Percentiles rank a stretch among this genome's conserved stretches.
These are phyloP conservation scores for Drosophila formosana DNA, from an alignment of 2,888 invertebrate species.

Conservation along the genomic window DNA sequence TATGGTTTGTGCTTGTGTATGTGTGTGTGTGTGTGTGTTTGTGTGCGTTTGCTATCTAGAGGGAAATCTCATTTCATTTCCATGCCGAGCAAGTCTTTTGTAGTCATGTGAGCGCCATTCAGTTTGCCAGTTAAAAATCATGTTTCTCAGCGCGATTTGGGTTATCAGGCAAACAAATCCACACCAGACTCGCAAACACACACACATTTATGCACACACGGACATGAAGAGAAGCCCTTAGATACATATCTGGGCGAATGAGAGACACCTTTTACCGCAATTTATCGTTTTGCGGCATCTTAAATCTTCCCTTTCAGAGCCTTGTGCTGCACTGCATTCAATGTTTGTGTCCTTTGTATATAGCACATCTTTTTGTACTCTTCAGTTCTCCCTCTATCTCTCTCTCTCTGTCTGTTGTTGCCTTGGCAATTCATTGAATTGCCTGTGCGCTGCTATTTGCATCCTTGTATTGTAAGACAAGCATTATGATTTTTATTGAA, in stretches of 20 bases:
- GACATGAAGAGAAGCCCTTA: background rate
- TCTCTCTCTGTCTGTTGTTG: conserved; percentile 6
- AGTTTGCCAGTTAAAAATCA: conserved; percentile 76
- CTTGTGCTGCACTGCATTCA: conserved; percentile 44
- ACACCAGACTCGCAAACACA: conserved; percentile 27
- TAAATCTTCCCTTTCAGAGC: conserved; percentile 62
- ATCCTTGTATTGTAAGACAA: conserved; percentile 46
- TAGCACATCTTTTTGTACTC: conserved; percentile 12
- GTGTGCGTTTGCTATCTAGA: conserved; percentile 57
- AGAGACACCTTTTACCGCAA: conserved; percentile 76
- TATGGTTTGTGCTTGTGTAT: conserved; percentile 30
- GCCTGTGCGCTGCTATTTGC: conserved; percentile 45
- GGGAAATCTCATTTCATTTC: conserved; percentile 76
- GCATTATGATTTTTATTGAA: conserved; percentile 64
- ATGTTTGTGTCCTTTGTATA: conserved; percentile 36
- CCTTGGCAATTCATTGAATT: conserved; percentile 43
- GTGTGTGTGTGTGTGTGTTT: conserved; percentile 20
- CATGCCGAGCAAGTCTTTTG: conserved; percentile 34
- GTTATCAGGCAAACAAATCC: conserved; percentile 69
- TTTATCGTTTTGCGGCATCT: conserved; percentile 74
- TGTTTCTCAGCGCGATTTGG: conserved; percentile 69
- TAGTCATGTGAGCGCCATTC: conserved; percentile 47
- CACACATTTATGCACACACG: background rate
- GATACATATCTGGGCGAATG: conserved; percentile 49
- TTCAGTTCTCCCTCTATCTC: background rate